phyloP scores from a whole-genome alignment of 2,888 invertebrate species.

The Stenoptilia bipunctidactyla region DNA sequence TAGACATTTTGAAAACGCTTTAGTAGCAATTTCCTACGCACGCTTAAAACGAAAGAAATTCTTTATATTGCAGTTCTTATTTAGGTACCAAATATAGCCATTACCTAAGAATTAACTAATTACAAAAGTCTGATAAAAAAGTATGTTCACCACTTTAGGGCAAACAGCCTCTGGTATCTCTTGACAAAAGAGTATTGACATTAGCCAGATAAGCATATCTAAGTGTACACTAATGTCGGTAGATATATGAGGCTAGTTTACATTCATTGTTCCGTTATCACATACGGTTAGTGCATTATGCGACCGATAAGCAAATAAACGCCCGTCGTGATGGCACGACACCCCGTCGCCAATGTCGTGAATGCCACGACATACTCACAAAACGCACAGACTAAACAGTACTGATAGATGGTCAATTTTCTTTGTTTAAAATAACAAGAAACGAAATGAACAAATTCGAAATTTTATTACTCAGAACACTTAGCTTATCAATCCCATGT shows the following conservation, averaged over 20 bases:
- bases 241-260: constrained; percentile 47
- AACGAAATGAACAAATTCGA: too few relatives aligned
- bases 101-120: not conserved
- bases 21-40: too few relatives aligned
- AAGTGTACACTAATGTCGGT: constrained; percentile 50
- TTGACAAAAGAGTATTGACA: constrained; percentile 65
- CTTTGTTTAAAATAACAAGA: too few relatives aligned
- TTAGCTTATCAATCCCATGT: too few relatives aligned
- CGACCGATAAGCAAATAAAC: constrained; percentile 63
- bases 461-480: too few relatives aligned
- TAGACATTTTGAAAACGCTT: too few relatives aligned
- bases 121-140: not conserved
- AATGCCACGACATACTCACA: too few relatives aligned
- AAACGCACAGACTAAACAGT: too few relatives aligned
- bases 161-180: constrained; percentile 62
- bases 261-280: constrained; percentile 65
- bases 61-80: not conserved
- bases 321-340: constrained; percentile 13
- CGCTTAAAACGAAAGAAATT: too few relatives aligned
- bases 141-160: constrained; percentile 21
- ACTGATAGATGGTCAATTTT: too few relatives aligned
- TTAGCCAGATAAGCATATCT: constrained; percentile 58
- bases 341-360: not conserved
- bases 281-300: constrained; percentile 56
- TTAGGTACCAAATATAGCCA: not conserved